Evolutionary conservation across 2,888 invertebrate species (phyloP).

Genomic region (Deladenus siricidicola): DNA sequence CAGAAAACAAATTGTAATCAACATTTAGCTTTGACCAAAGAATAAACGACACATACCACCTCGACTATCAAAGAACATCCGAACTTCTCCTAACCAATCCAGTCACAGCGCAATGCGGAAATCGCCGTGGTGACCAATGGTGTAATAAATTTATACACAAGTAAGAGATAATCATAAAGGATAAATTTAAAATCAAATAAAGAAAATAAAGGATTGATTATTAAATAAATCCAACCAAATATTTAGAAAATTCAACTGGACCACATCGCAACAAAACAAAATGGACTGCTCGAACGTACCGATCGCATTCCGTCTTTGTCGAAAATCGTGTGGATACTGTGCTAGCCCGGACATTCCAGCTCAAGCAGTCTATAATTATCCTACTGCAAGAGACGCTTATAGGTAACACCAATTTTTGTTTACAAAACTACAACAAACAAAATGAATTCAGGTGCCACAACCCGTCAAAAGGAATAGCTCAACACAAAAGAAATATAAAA

Average conservation of each 20-base stretch:
- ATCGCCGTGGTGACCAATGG: slow-evolving; percentile 26
- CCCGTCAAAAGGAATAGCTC: slow-evolving; percentile 23
- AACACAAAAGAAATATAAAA: not conserved
- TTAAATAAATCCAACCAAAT: not conserved
- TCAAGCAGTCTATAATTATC: slow-evolving; percentile 24
- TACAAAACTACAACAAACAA: not conserved
- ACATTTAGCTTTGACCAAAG: slow-evolving; percentile 21
- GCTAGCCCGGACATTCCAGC: slow-evolving; percentile 9
- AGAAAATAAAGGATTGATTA: not conserved
- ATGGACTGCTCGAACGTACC: slow-evolving; percentile 42
- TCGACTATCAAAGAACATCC: slow-evolving; percentile 20
- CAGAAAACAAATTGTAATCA: not conserved
- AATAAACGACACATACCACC: slow-evolving; percentile 4
- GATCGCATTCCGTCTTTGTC: slow-evolving; percentile 46
- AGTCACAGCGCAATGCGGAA: slow-evolving; percentile 21
- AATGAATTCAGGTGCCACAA: slow-evolving; percentile 18
- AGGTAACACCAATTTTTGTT: not conserved
- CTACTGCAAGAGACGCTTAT: slow-evolving; percentile 6
- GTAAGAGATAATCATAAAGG: slow-evolving; percentile 3
- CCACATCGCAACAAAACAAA: slow-evolving; percentile 22
- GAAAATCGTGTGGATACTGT: slow-evolving; percentile 45
- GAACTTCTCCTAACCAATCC: slow-evolving; percentile 22
- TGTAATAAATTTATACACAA: slow-evolving; percentile 25
- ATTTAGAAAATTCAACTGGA: slow-evolving; percentile 33
- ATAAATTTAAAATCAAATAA: not conserved